Conservation (phyloP, 2,113 vertebrate species). For the Actenoides lindsayi region DNA sequence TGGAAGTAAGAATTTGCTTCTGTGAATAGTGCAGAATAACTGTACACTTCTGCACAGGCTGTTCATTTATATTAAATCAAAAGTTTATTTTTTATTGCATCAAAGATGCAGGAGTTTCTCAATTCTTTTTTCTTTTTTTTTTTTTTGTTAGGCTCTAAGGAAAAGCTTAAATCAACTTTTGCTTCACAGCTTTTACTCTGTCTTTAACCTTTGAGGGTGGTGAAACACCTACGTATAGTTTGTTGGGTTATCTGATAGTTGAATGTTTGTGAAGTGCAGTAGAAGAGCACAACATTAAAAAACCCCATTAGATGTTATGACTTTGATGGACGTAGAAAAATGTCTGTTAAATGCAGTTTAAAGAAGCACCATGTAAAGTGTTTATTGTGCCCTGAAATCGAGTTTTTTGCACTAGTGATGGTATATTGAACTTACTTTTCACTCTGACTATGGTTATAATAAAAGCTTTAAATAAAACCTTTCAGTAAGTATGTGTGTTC, state of each 20-base stretch:
- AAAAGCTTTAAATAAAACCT: conserved; percentile 31
- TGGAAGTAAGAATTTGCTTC: background rate
- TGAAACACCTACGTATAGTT: background rate
- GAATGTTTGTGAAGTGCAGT: background rate
- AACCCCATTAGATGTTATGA: background rate
- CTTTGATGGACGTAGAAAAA: background rate
- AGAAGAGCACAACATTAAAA: background rate
- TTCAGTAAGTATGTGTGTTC: conserved; percentile 1
- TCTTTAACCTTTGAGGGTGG: background rate
- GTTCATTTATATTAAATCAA: background rate
- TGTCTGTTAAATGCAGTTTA: background rate
- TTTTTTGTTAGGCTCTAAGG: background rate
- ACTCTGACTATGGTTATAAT: background rate
- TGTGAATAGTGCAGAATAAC: background rate
- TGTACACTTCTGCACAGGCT: background rate
- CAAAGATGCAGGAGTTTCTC: background rate
- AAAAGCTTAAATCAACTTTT: background rate
- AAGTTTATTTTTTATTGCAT: background rate
- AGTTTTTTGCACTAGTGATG: conserved; percentile 8
- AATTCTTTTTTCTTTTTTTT: background rate
- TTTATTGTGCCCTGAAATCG: background rate
- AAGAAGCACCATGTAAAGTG: background rate
- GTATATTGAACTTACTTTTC: background rate
- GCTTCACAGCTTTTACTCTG: background rate
- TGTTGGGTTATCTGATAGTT: background rate